Percentiles rank a stretch among this genome's conserved stretches.
These are phyloP conservation scores for Salpingus planirostris DNA, from an alignment of 2,888 invertebrate species.

Conservation along the genomic window DNA sequence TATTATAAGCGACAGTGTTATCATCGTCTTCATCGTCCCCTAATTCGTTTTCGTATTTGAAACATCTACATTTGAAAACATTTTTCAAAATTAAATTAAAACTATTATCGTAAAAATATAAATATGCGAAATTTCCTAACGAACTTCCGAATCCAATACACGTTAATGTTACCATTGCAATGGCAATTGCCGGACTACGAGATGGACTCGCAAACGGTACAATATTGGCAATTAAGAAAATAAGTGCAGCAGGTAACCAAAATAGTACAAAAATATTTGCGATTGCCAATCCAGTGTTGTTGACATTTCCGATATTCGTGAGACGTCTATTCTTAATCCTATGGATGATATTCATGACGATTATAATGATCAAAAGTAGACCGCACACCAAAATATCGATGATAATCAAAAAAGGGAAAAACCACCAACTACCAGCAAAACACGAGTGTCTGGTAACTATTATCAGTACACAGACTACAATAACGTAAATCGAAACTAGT, in stretches of 20 bases:
- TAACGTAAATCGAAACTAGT: conserved; percentile 4
- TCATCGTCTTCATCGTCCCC: conserved; percentile 5
- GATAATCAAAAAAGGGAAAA: conserved; percentile 1
- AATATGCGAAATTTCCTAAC: conserved; percentile 4
- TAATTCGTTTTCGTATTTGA: conserved; percentile 6
- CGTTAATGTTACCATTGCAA: conserved; percentile 1
- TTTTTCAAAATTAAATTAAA: conserved; percentile 10
- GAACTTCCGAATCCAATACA: conserved; percentile 6
- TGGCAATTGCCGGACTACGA: too few species aligned
- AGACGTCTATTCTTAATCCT: conserved; percentile 2
- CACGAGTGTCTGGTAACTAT: too few species aligned
- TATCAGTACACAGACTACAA: too few species aligned
- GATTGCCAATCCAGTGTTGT: conserved; percentile 3
- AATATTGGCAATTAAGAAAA: too few species aligned
- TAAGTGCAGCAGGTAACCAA: too few species aligned
- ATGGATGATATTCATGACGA: conserved; percentile 8
- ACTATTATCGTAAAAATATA: conserved; percentile 8
- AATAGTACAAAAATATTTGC: conserved; percentile 4
- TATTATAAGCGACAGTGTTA: conserved; percentile 3
- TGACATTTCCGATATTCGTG: background rate
- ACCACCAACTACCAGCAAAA: too few species aligned
- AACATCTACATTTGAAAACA: conserved; percentile 10
- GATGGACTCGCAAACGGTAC: too few species aligned
- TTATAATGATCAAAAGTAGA: conserved; percentile 3
- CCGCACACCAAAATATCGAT: too few species aligned